Base-by-base conservation (phyloP, 2,113 vertebrate genomes). In the Hippocampus mohnikei region DNA sequence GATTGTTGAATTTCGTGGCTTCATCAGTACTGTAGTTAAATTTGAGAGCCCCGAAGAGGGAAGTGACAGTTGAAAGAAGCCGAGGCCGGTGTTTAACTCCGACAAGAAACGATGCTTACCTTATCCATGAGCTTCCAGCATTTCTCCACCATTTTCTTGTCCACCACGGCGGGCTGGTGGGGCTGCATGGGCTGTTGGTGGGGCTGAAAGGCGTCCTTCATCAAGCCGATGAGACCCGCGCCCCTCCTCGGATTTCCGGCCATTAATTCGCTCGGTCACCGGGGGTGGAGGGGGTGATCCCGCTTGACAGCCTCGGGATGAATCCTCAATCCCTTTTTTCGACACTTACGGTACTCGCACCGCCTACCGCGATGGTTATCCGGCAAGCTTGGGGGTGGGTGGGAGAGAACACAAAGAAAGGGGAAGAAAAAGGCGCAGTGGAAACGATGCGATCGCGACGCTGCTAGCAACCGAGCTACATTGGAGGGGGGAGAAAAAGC, bases 61-160 rank as follows among this genome's bases (percentile, higher is more conserved):
- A 33, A 59, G 27, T 59, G n/a, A 15, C 23, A 16, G 46, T 48
- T 48, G 15, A 16, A 48, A 48, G 4, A 48, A 48, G 8, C 25
- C 16, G 23, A 27, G 33, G 20, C 33, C 41, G 2, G 44, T 8
- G 40, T 48, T 48, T 25, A 48, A 42, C 25, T 29, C 59, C 33
- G 15, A 2, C 20, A 10, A 63, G 20, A 21, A 60, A n/a, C 37
- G 12, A 3, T 23, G 25, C 7, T 42, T 89, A 97, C 96, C 95
- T 98, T 98, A 71, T 98, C 96, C 96, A 98, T 98, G 65, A 96
- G 94, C 88, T 98, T 98, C 96, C 95, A 98, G 88, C 96, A 98
- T 88, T 98, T 98, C 89, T 96, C 96, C 92, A 98, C 96, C 86
- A 95, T 96, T 91, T 97, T 96, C 93, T 96, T 97, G 87, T 98